Base-by-base conservation (phyloP, 1,140 invertebrate genomes). In the Amyelois transitella region DNA sequence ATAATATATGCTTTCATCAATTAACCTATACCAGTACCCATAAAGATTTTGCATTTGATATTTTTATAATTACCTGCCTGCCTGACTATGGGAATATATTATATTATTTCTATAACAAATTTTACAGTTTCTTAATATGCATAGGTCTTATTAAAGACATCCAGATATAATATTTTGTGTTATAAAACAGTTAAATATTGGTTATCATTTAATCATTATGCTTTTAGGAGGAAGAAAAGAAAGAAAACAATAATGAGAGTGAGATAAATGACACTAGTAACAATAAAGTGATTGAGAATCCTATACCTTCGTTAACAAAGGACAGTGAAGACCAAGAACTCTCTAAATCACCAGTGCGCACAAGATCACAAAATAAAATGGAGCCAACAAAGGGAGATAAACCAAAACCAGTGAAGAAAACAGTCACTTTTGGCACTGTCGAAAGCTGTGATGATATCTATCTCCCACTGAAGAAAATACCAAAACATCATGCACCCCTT, bases 291-390 rank as follows among this genome's bases (percentile, higher is more conserved):
- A 76, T 47, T 53, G 62, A 68, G 22, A 62, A 62, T 62, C 55
- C 52, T 68, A 50, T 60, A 52, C 72, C 64, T 55, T 69, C 62
- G 43, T 70, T 60, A 43, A 76, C 72, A 56, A 54, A 65, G 64
- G 81, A 81, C 24, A 67, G 58, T 43, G 59, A 49, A 62, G 72
- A 76, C 10, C 70, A 63, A 53, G 79, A 81, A 55, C 56, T 55
- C 51, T 77, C 77, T 44, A 88, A 84, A 66, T 88, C 83, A 50
- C 79, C 86, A 53, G 85, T 89, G n/a, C 74, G 86, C 18, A 89
- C 88, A 21, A 76, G 87, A 62, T 88, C 86, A 62, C 87, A 87
- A 66, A 88, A 88, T 62, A 89, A 89, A 81, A 89, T 89, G 88
- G 87, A 89, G 52, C 72, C 78, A 58, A 58, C 59, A 51, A 88